Base-by-base conservation (phyloP, 2,888 invertebrate genomes). In the Drosophila flavopinicola region DNA sequence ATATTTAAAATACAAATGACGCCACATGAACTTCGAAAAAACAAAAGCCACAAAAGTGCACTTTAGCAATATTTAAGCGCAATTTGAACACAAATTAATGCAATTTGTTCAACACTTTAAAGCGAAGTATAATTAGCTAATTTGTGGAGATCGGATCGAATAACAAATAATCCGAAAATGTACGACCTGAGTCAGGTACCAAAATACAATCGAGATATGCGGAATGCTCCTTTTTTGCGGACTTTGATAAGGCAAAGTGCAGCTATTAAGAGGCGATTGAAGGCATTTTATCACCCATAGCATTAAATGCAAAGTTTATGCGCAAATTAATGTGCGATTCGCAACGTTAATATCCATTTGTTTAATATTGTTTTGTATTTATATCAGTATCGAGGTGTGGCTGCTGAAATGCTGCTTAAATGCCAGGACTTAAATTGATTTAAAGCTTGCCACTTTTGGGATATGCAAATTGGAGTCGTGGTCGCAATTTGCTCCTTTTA, bases 371-470 rank as follows among this genome's bases (percentile, higher is more conserved):
- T n/a, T 32, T 25, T 30, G n/a, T 44, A 56, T 39, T 30, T 47
- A 29, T 47, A 48, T 33, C 32, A 51, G 13, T n/a, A n/a, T n/a
- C 44, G 48, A 85, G 79, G 79, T 63, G 73, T 73, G 85, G 65
- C 57, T 11, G 23, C 10, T 37, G 42, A 11, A 63, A 39, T 57
- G 48, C 48, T 58, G 58, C 17, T 56, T 57, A 51, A 30, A 6
- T 6, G 33, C 29, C 25, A 30, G 27, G 63, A 51, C 52, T 70
- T 67, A 78, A 87, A 83, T 87, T 82, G 79, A 82, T 87, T 87
- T 70, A 85, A 80, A 63, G 70, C 27, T 27, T 56, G 52, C 32
- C 38, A 63, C 54, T 70, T 58, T 58, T 7, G 7, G 30, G 33
- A 24, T 53, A 41, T 37, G 56, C 57, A 61, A 87, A 3, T 85